phyloP scores from a whole-genome alignment of 2,888 invertebrate species.

The Pharmacophagus antenor region DNA sequence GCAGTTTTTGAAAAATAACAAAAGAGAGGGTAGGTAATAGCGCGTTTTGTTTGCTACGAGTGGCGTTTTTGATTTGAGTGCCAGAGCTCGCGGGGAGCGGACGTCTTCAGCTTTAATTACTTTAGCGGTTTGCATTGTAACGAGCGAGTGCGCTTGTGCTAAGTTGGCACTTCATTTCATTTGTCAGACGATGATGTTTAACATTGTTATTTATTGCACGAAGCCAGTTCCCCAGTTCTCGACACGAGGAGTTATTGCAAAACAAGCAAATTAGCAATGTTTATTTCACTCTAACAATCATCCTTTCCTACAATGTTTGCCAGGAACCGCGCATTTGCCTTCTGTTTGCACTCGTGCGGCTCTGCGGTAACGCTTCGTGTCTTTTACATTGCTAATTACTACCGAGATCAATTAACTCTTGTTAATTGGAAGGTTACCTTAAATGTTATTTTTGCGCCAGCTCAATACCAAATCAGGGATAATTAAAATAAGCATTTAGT shows the following conservation, averaged over 20 bases:
- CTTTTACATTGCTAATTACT: conserved; percentile 13
- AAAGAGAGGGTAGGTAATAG: conserved; percentile 79
- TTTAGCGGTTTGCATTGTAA: conserved; percentile 66
- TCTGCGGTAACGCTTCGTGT: conserved; percentile 6
- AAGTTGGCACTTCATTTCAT: conserved; percentile 57
- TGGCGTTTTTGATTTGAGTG: conserved; percentile 73
- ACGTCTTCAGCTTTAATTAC: conserved; percentile 75
- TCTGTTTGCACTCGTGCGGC: conserved; percentile 43
- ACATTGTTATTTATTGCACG: conserved; percentile 74
- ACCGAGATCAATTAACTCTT: conserved; percentile 4
- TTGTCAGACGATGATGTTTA: conserved; percentile 55
- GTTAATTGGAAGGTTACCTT: neutral
- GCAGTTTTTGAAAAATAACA: conserved; percentile 72
- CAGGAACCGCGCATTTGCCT: conserved; percentile 48
- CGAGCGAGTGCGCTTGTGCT: conserved; percentile 54
- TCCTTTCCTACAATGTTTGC: conserved; percentile 53
- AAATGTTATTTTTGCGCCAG: neutral
- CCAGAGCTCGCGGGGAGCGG: conserved; percentile 57
- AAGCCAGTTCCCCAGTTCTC: conserved; percentile 47
- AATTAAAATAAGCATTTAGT: neutral
- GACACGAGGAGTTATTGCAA: conserved; percentile 56
- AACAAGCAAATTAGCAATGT: conserved; percentile 72
- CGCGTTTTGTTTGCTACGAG: conserved; percentile 78
- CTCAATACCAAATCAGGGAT: neutral
- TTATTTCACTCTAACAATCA: conserved; percentile 57